A percentile compares a stretch with the other conserved stretches of the same genome.
Conservation (phyloP, 1,140 invertebrate genomes). For the Subanguina moxae region DNA sequence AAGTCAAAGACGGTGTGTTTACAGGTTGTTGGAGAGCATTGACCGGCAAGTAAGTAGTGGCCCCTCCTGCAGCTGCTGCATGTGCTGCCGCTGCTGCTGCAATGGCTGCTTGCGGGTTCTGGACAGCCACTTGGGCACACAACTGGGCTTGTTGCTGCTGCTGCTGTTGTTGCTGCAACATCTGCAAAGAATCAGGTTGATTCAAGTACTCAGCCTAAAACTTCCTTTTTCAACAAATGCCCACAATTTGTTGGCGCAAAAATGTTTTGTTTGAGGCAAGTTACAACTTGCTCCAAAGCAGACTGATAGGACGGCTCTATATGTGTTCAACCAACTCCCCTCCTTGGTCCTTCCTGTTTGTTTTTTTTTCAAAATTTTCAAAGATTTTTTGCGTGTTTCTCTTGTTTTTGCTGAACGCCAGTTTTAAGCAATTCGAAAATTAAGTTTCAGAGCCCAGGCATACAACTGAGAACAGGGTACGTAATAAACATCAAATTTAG, state of each 20-base stretch:
- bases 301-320: too few relatives aligned
- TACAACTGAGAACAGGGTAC: too few relatives aligned
- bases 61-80: neutral
- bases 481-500: too few relatives aligned
- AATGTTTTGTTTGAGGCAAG: too few relatives aligned
- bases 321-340: too few relatives aligned
- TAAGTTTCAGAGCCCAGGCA: too few relatives aligned
- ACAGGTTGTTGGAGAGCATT: constrained; percentile 5
- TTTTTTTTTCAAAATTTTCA: too few relatives aligned
- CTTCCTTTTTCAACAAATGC: neutral
- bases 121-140: constrained; percentile 12
- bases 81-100: neutral
- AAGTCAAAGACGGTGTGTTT: neutral
- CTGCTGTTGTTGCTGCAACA: constrained; percentile 24
- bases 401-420: too few relatives aligned
- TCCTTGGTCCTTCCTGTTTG: too few relatives aligned
- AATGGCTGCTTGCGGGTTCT: constrained; percentile 8
- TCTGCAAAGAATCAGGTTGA: neutral
- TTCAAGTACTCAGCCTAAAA: neutral
- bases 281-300: too few relatives aligned
- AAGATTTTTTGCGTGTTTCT: too few relatives aligned
- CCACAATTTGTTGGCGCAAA: constrained; percentile 1
- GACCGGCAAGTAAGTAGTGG: neutral
- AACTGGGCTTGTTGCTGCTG: constrained; percentile 42
- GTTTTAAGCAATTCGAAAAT: too few relatives aligned